These are phyloP conservation scores for Ligdia adustata DNA, from an alignment of 2,888 invertebrate genomes.

Conservation along the genomic window DNA sequence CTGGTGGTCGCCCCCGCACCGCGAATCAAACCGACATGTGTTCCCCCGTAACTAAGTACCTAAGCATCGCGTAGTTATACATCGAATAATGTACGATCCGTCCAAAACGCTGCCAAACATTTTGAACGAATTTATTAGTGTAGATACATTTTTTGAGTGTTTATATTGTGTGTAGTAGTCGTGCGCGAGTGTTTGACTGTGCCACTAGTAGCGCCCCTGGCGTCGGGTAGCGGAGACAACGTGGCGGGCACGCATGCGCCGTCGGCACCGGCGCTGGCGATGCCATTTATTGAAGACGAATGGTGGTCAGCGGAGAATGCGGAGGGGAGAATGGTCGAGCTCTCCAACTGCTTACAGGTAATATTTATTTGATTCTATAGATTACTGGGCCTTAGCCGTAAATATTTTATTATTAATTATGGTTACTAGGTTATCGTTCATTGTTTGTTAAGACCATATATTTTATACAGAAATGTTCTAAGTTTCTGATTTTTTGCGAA, in stretches of 20 bases:
- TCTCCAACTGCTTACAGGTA: constrained; percentile 94
- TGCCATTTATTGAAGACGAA: constrained; percentile 98
- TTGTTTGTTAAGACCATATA: too few species aligned
- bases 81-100: constrained; percentile 80
- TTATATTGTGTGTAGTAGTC: constrained; percentile 59
- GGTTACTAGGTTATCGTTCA: too few species aligned
- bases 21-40: constrained; percentile 64
- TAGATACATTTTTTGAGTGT: constrained; percentile 60
- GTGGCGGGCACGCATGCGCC: constrained; percentile 87
- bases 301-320: constrained; percentile 97
- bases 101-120: constrained; percentile 79
- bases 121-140: constrained; percentile 78
- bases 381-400: too few species aligned
- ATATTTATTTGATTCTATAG: constrained; percentile 15
- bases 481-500: too few species aligned
- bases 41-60: constrained; percentile 68
- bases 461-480: too few species aligned
- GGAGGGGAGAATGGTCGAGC: constrained; percentile 95
- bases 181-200: constrained; percentile 60
- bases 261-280: constrained; percentile 88
- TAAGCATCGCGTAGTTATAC: constrained; percentile 61
- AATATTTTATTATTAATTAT: too few species aligned
- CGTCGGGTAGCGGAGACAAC: constrained; percentile 71
- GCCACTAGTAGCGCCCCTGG: constrained; percentile 66
- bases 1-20: constrained; percentile 34